A percentile compares a stretch with the other conserved stretches of the same genome.
Evolutionary conservation across 2,113 vertebrate genomes (phyloP).

Genomic region (Clarias macrocephalus): DNA sequence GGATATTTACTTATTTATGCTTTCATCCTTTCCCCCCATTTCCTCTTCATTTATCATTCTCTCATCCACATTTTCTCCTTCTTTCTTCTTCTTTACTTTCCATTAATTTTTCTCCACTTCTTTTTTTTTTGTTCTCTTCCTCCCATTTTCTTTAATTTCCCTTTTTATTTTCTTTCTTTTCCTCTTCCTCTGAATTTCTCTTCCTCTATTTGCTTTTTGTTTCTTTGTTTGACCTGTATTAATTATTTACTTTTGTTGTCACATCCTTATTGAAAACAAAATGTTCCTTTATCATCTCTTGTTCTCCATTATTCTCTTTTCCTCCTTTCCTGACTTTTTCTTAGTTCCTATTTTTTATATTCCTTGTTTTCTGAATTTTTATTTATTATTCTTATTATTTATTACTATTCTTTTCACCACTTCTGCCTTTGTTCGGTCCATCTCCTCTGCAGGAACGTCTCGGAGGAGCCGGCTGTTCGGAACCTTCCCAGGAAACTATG

Average conservation of each 20-base stretch:
- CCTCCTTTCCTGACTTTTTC: not conserved
- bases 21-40: not conserved
- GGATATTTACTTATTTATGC: too few species aligned
- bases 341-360: not conserved
- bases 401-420: not conserved
- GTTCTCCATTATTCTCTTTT: not conserved
- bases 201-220: not conserved
- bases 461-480: conserved; percentile 96
- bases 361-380: not conserved
- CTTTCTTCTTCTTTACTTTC: too few species aligned
- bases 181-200: not conserved
- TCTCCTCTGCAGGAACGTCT: conserved; percentile 86
- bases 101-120: too few species aligned
- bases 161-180: not conserved
- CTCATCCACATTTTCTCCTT: too few species aligned
- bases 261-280: not conserved
- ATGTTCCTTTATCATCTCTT: not conserved
- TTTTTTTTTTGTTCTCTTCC: not conserved
- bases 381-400: not conserved
- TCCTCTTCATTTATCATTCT: not conserved
- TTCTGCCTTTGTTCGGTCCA: not conserved
- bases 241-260: not conserved
- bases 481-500: conserved; percentile 99
- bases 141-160: not conserved
- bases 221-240: not conserved